Conservation (phyloP, 1,140 invertebrate species). For the Calosoma granatense region DNA sequence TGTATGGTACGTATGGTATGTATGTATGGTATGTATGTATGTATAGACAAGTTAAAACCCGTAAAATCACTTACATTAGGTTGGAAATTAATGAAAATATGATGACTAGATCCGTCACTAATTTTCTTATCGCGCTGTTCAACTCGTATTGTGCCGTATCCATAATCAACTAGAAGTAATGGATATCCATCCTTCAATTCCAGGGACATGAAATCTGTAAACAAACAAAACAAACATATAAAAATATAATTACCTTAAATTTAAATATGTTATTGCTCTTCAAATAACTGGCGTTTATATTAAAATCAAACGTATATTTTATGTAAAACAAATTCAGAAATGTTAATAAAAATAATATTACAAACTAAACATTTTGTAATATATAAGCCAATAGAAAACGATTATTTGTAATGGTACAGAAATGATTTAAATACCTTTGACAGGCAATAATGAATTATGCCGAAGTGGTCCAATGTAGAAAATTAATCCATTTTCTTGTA, state of each 20-base stretch:
- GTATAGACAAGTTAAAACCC: slow-evolving; percentile 13
- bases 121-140: slow-evolving; percentile 64
- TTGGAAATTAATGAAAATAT: slow-evolving; percentile 56
- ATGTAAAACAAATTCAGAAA: too few species aligned
- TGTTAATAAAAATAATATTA: background rate
- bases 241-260: too few species aligned
- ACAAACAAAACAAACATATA: slow-evolving; percentile 24
- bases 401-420: slow-evolving; percentile 10
- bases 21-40: background rate
- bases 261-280: background rate
- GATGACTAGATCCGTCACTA: slow-evolving; percentile 67
- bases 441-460: slow-evolving; percentile 44
- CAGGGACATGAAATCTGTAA: slow-evolving; percentile 80
- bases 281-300: too few species aligned
- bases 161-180: slow-evolving; percentile 79
- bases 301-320: too few species aligned
- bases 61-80: slow-evolving; percentile 13
- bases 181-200: slow-evolving; percentile 80
- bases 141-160: slow-evolving; percentile 64
- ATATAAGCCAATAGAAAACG: too few species aligned
- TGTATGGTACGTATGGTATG: background rate
- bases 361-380: slow-evolving; percentile 10
- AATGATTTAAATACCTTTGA: slow-evolving; percentile 40
- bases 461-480: slow-evolving; percentile 85
- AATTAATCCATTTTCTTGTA: slow-evolving; percentile 65